Conservation (phyloP, 2,888 invertebrate genomes). For the Troides aeacus region DNA sequence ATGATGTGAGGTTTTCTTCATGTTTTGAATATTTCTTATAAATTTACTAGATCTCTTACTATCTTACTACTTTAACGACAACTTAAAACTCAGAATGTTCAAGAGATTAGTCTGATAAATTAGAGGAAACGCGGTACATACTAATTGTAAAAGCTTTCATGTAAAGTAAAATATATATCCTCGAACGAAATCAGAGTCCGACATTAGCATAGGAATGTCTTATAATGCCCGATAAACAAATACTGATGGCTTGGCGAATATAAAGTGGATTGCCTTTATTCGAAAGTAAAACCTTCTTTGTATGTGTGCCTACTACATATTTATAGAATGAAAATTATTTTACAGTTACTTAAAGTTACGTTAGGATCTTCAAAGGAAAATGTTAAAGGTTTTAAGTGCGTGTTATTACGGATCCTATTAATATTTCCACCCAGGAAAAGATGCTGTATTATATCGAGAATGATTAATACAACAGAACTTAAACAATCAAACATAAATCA, state of each 20-base stretch:
- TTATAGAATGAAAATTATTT: slow-evolving; percentile 4
- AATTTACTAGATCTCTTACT: too few relatives aligned
- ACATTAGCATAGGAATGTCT: slow-evolving; percentile 27
- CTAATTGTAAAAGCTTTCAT: slow-evolving; percentile 21
- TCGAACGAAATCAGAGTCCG: slow-evolving; percentile 10
- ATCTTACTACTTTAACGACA: too few relatives aligned
- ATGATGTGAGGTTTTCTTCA: too few relatives aligned
- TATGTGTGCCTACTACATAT: slow-evolving; percentile 4
- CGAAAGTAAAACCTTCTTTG: slow-evolving; percentile 8
- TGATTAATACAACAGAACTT: too few relatives aligned
- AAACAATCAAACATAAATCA: too few relatives aligned
- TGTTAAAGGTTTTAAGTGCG: too few relatives aligned
- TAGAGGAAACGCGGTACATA: neutral
- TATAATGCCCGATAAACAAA: slow-evolving; percentile 25
- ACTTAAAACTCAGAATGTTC: neutral
- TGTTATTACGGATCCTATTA: too few relatives aligned
- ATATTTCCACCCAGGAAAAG: too few relatives aligned
- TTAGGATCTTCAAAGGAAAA: neutral
- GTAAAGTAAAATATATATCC: slow-evolving; percentile 16
- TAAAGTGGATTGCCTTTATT: slow-evolving; percentile 22
- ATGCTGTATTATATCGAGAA: too few relatives aligned
- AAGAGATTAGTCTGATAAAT: slow-evolving; percentile 1
- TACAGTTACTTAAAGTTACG: neutral
- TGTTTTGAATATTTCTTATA: too few relatives aligned
- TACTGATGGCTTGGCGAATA: slow-evolving; percentile 24